Conservation (phyloP, 2,888 invertebrate species). For the Nomada fucata region DNA sequence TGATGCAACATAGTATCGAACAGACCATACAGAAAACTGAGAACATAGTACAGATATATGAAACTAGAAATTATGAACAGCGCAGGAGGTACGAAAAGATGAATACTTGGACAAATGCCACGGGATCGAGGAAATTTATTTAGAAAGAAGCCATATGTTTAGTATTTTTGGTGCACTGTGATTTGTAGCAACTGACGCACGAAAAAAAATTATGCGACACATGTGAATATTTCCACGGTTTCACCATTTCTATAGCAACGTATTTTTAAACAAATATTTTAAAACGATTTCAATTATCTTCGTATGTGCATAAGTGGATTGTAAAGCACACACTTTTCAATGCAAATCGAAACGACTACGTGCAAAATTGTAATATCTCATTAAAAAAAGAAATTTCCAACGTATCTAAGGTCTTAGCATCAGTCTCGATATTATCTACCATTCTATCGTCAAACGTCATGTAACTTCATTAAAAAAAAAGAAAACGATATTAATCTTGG, state of each 20-base stretch:
- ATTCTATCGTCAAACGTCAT: background rate
- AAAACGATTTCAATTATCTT: background rate
- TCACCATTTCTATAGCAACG: background rate
- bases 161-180: background rate
- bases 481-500: background rate
- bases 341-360: too few species aligned
- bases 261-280: background rate
- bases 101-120: slow-evolving; percentile 18
- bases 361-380: background rate
- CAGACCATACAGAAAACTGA: background rate
- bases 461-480: background rate
- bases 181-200: background rate
- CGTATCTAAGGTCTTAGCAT: background rate
- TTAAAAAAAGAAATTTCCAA: background rate
- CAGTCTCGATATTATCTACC: background rate
- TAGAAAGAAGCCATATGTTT: background rate
- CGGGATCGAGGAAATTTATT: background rate
- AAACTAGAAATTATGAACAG: background rate
- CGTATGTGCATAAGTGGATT: background rate
- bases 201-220: background rate
- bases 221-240: background rate
- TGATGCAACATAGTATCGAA: background rate
- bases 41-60: background rate
- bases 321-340: background rate
- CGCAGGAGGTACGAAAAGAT: background rate